phyloP scores from a whole-genome alignment of 2,797 vertebrate species.

The Naso thynnoides region DNA sequence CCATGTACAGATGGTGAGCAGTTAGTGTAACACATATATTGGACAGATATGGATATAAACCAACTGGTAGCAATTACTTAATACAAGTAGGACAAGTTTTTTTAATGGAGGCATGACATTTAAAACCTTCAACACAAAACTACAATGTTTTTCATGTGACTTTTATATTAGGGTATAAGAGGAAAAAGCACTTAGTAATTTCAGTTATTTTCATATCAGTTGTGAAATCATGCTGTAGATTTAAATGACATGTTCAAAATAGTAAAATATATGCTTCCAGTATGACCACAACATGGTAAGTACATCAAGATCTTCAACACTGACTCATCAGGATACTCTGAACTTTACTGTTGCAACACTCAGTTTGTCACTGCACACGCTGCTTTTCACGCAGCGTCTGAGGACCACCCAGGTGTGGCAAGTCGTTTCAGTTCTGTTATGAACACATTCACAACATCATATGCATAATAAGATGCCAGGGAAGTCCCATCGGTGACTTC shows the following conservation, averaged over 20 bases:
- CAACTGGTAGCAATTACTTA: background rate
- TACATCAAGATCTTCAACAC: slow-evolving; percentile 15
- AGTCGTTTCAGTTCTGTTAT: slow-evolving; percentile 75
- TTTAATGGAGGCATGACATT: slow-evolving; percentile 5
- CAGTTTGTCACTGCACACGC: slow-evolving; percentile 16
- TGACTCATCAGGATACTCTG: slow-evolving; percentile 13
- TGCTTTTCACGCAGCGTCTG: slow-evolving; percentile 46
- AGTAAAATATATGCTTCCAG: slow-evolving; percentile 9
- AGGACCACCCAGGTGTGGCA: slow-evolving; percentile 65
- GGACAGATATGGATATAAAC: background rate
- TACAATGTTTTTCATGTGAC: background rate
- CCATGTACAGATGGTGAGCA: no score
- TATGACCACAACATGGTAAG: slow-evolving; percentile 1
- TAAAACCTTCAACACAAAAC: background rate
- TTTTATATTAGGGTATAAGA: background rate
- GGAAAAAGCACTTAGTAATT: background rate
- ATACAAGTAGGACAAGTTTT: background rate
- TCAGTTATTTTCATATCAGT: background rate
- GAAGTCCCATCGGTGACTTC: slow-evolving; percentile 26
- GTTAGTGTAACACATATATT: no score
- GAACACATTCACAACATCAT: slow-evolving; percentile 29
- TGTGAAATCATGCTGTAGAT: background rate
- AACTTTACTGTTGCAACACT: slow-evolving; percentile 37
- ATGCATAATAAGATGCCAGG: slow-evolving; percentile 27
- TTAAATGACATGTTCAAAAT: background rate